Evolutionary conservation across 1,140 invertebrate genomes (phyloP).

Genomic region (Adelges cooleyi): DNA sequence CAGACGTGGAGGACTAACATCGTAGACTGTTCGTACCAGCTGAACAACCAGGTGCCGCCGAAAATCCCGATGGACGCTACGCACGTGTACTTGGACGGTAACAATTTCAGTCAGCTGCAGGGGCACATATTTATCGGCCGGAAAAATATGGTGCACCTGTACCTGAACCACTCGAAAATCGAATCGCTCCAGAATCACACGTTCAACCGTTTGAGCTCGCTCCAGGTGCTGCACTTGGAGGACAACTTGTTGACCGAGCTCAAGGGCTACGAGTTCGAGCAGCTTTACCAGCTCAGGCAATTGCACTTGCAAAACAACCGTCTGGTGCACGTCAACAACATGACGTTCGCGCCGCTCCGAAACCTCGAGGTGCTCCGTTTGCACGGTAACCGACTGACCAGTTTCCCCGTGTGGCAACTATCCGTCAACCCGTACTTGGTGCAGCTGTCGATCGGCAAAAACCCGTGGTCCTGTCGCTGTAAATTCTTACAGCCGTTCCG

Average conservation of each 20-base stretch:
- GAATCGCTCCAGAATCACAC: conserved; percentile 81
- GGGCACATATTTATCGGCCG: conserved; percentile 84
- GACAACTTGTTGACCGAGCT: conserved; percentile 68
- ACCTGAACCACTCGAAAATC: conserved; percentile 73
- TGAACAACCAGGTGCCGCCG: conserved; percentile 61
- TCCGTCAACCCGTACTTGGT: conserved; percentile 56
- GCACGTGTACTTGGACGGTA: conserved; percentile 81
- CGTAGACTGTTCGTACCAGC: conserved; percentile 73
- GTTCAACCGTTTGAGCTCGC: conserved; percentile 72
- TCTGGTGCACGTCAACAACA: conserved; percentile 64
- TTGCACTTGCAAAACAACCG: conserved; percentile 79
- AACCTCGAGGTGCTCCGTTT: conserved; percentile 69
- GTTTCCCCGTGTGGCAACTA: conserved; percentile 74
- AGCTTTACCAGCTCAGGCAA: conserved; percentile 64
- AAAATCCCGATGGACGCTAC: conserved; percentile 88
- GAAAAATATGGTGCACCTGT: conserved; percentile 75
- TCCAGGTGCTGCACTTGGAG: conserved; percentile 72
- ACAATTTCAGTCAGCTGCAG: conserved; percentile 67
- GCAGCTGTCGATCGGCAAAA: conserved; percentile 61
- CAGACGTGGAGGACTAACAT: conserved; percentile 86
- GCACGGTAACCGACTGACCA: conserved; percentile 70
- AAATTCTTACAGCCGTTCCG: conserved; percentile 76
- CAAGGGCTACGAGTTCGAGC: conserved; percentile 81
- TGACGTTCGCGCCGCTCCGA: conserved; percentile 61
- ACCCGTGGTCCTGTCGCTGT: conserved; percentile 81